phyloP scores from a whole-genome alignment of 1,140 invertebrate genomes.

The Melitaea cinxia region DNA sequence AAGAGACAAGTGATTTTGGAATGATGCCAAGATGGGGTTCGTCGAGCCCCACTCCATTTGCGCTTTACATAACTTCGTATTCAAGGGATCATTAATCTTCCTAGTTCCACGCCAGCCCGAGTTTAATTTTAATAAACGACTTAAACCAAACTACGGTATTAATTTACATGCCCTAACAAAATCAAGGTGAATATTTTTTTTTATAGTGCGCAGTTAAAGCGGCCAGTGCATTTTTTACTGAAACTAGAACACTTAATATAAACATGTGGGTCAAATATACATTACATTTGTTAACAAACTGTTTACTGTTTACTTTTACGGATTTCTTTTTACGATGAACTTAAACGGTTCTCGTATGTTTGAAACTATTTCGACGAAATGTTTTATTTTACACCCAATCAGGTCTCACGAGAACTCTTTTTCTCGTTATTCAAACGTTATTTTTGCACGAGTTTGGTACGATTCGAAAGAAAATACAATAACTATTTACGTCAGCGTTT shows the following conservation, averaged over 20 bases:
- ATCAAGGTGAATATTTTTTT: slow-evolving; percentile 41
- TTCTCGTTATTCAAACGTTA: slow-evolving; percentile 12
- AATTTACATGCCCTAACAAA: slow-evolving; percentile 69
- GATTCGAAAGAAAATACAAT: neutral
- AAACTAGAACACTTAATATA: neutral
- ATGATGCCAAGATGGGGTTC: slow-evolving; percentile 70
- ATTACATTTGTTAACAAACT: slow-evolving; percentile 8
- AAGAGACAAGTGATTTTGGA: slow-evolving; percentile 78
- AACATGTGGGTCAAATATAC: neutral
- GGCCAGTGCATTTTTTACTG: neutral
- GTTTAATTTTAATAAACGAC: slow-evolving; percentile 80
- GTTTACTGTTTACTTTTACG: slow-evolving; percentile 4
- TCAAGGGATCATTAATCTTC: slow-evolving; percentile 80
- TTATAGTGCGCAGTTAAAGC: neutral
- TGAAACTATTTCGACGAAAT: slow-evolving; percentile 23
- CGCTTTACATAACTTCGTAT: slow-evolving; percentile 80
- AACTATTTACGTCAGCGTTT: neutral
- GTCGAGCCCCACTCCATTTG: slow-evolving; percentile 74
- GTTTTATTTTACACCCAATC: slow-evolving; percentile 25
- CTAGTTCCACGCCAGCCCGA: slow-evolving; percentile 76
- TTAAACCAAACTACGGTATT: slow-evolving; percentile 68
- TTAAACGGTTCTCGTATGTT: slow-evolving; percentile 17
- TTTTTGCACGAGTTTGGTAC: neutral
- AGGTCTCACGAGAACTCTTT: slow-evolving; percentile 13
- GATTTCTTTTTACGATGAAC: slow-evolving; percentile 13